Conservation (phyloP, 2,797 vertebrate genomes). For the Craterocephalus amniculus region DNA sequence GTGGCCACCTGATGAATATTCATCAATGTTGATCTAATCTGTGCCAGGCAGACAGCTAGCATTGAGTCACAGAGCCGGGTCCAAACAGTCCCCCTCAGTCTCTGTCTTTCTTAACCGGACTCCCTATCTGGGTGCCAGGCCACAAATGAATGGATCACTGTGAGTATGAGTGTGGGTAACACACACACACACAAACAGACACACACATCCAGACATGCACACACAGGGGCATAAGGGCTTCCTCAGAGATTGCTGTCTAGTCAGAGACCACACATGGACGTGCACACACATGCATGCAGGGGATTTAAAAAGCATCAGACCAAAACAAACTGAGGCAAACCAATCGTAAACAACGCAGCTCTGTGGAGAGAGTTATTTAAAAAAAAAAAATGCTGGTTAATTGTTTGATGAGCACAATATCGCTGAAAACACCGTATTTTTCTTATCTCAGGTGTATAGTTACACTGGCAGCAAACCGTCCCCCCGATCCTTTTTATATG, state of each 20-base stretch:
- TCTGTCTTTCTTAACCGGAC: constrained; percentile 73
- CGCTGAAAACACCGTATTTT: constrained; percentile 17
- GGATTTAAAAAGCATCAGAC: constrained; percentile 62
- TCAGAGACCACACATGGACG: constrained; percentile 59
- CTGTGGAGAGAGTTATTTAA: not conserved
- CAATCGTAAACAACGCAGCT: constrained; percentile 27
- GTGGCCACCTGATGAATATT: constrained; percentile 72
- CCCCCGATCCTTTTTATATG: constrained; percentile 44
- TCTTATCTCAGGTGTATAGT: constrained; percentile 29
- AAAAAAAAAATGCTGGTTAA: constrained; percentile 9
- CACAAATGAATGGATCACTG: constrained; percentile 79
- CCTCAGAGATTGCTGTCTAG: constrained; percentile 55
- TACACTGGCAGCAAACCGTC: constrained; percentile 24
- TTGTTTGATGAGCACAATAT: constrained; percentile 7
- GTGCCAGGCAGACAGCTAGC: constrained; percentile 81
- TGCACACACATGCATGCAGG: constrained; percentile 46
- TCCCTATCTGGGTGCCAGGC: constrained; percentile 78
- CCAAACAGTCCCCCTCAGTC: constrained; percentile 78
- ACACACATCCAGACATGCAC: constrained; percentile 32
- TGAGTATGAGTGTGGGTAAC: constrained; percentile 56
- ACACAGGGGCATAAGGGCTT: constrained; percentile 51
- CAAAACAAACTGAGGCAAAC: constrained; percentile 62
- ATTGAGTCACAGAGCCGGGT: constrained; percentile 78
- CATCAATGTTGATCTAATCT: constrained; percentile 81
- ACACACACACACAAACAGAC: constrained; percentile 39